These are phyloP conservation scores for Trichonephila inaurata DNA, from an alignment of 1,140 invertebrate species.

Conservation along the genomic window DNA sequence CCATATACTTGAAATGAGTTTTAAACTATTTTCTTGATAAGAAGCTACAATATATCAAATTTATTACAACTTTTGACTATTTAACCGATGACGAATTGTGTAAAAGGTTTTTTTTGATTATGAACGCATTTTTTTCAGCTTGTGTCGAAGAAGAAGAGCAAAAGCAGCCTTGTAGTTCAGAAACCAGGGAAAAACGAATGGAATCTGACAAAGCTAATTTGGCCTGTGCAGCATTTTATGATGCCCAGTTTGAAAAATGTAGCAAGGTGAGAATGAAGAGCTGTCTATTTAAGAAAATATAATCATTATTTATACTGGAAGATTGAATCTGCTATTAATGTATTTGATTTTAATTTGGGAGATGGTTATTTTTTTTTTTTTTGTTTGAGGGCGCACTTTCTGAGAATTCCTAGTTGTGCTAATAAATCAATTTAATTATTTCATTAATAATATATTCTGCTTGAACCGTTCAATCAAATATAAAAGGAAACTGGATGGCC, in stretches of 20 bases:
- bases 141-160: conserved; percentile 43
- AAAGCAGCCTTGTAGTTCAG: conserved; percentile 45
- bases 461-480: too few species aligned
- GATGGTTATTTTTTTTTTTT: too few species aligned
- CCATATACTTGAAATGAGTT: too few species aligned
- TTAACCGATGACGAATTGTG: not conserved
- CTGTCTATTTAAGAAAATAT: not conserved
- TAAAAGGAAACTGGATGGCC: too few species aligned
- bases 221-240: conserved; percentile 43
- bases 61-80: not conserved
- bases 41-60: not conserved
- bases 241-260: conserved; percentile 44
- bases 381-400: too few species aligned
- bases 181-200: conserved; percentile 48
- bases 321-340: too few species aligned
- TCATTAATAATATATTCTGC: too few species aligned
- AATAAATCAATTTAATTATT: too few species aligned
- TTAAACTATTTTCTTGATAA: too few species aligned
- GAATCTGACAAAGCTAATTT: conserved; percentile 29
- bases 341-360: too few species aligned
- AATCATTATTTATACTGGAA: too few species aligned
- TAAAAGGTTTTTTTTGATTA: not conserved
- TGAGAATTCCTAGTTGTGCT: too few species aligned
- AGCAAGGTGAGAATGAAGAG: not conserved
- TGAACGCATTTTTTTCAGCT: not conserved